Base-by-base conservation (phyloP, 2,888 invertebrate species). In the Caenorhabditis macrosperma region DNA sequence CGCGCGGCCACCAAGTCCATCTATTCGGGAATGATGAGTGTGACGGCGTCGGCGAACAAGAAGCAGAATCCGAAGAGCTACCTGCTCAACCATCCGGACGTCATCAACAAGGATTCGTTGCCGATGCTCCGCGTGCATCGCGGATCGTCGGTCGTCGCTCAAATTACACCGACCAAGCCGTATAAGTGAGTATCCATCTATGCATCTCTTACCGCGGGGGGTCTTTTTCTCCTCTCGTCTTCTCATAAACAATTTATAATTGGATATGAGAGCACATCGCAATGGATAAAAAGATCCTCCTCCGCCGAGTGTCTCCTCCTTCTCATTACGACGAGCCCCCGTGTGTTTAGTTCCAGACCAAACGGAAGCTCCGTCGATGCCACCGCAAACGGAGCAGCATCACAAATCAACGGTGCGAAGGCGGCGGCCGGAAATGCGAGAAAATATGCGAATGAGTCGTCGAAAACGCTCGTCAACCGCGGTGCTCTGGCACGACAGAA, bases 91-190 rank as follows among this genome's bases (percentile, higher is more conserved):
- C 86, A 89, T 81, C 89, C 89, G 7, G 81, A 86, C 17, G 88
- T 86, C 26, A 80, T 89, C 15, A 81, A 82, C 52, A 85, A 87
- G 50, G 88, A 88, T 52, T 82, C 86, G 26, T 63, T 87, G 38
- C 89, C 89, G 28, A 89, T 88, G 85, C 82, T 90, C n/a, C 86
- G 89, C 24, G 85, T 89, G 28, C 88, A 90, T 67, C 77, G 88
- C 26, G 89, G 90, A 50, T 87, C 88, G 26, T 87, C 85, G 5
- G 84, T 85, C 48, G 82, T 81, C 64, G 71, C 71, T 60, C 67
- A 72, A 50, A 61, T 61, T 64, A 75, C 72, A 46, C 74, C 74
- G 22, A 66, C 48, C 61, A 79, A 74, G 61, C 74, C 79, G 30
- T 67, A 78, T 60, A 72, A 78, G 72, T 66, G 61, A 75, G 75